Evolutionary conservation across 2,888 invertebrate species (phyloP), one percentile per base, ranked within the genome.

Genomic region (Prenolepis imparis): DNA sequence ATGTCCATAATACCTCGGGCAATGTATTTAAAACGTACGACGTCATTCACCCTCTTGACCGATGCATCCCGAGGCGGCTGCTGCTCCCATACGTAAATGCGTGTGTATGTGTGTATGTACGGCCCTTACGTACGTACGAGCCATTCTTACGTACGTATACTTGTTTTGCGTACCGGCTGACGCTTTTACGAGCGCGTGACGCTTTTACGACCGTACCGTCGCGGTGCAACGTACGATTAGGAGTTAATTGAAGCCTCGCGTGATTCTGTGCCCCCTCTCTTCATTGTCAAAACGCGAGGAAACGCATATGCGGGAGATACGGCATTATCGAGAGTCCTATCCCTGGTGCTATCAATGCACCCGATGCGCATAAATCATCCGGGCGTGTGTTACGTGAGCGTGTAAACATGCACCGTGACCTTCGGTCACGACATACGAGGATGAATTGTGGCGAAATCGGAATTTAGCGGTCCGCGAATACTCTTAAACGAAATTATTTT

Each of bases 221-320:
- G 78, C 59, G 82, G 90, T 89, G 90, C 90, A 90, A 90, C 89
- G 90, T 84, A 90, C 90, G 90, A 90, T 90, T 90, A 90, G 84
- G 75, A 88, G 89, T 74, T 87, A 85, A 90, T 90, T 83, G 87
- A 82, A 77, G 84, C 81, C 77, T 61, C 80, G 78, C 82, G 57
- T 61, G 83, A 84, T 82, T 70, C 63, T 1, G 57, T 61, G 28
- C 24, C 44, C 8, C 52, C 12, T 11, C 24, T 12, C 24, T 32
- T 3, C 44, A 6, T 32, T 18, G 28, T 11, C 44, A 82, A 52
- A 75, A 8, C 52, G 48, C 36, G 24, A 36, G n/a, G 8, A 61
- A 12, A 18, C 24, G 32, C 18, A 73, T 66, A 44, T n/a, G 77
- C 75, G 73, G 66, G 57, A 75, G 82, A 83, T 84, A 70, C 21